Evolutionary conservation across 1,140 invertebrate species (phyloP).

Genomic region (Lutraria rhynchaena): DNA sequence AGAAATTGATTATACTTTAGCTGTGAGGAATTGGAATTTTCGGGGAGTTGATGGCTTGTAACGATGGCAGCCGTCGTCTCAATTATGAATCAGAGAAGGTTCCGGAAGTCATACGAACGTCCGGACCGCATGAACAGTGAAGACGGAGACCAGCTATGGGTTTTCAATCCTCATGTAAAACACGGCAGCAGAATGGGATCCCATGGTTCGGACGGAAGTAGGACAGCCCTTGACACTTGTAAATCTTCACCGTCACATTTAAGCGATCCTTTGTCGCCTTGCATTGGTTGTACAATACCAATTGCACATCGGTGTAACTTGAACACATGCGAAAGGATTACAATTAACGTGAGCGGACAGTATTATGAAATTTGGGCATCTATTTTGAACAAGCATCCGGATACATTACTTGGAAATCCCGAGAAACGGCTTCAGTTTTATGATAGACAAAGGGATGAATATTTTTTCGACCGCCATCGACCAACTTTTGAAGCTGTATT

Average conservation of each 20-base stretch:
- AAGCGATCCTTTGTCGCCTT: conserved; percentile 52
- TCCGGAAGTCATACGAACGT: conserved; percentile 72
- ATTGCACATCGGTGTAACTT: conserved; percentile 71
- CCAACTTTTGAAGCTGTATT: conserved; percentile 82
- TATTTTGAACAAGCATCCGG: conserved; percentile 98
- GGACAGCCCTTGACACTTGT: conserved; percentile 40
- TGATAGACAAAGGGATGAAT: conserved; percentile 79
- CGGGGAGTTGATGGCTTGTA: conserved; percentile 39
- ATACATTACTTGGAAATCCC: conserved; percentile 94
- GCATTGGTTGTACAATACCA: conserved; percentile 64
- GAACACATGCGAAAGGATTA: conserved; percentile 85
- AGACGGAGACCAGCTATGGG: conserved; percentile 73
- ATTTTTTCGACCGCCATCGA: conserved; percentile 82
- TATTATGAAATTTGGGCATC: conserved; percentile 98
- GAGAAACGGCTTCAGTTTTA: conserved; percentile 79
- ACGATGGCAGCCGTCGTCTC: conserved; percentile 73
- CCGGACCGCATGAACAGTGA: conserved; percentile 71
- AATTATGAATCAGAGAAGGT: conserved; percentile 76
- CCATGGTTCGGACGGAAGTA: conserved; percentile 53
- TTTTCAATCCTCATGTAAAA: conserved; percentile 63
- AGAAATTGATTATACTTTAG: conserved; percentile 33
- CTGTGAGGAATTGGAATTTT: conserved; percentile 16
- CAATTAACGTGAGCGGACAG: conserved; percentile 99
- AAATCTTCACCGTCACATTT: conserved; percentile 48
- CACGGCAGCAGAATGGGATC: conserved; percentile 43